Percentiles rank a stretch among this genome's conserved stretches.
Conservation (phyloP, 2,113 vertebrate species). For the Poeciliopsis turrubarensis region DNA sequence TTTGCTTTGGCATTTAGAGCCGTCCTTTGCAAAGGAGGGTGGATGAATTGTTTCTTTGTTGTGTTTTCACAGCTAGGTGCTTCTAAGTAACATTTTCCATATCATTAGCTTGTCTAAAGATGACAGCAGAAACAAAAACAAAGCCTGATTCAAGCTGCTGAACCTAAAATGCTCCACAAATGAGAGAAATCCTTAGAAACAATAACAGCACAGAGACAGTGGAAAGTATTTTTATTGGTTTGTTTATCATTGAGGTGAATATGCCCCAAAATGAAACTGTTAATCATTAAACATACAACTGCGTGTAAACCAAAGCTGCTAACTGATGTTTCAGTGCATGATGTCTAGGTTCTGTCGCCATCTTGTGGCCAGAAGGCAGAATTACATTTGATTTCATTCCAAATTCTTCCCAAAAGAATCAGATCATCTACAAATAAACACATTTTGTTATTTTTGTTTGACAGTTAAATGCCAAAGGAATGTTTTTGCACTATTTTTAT, state of each 20-base stretch:
- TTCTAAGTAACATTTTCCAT: constrained; percentile 62
- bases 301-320: not conserved
- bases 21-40: constrained; percentile 47
- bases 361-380: constrained; percentile 49
- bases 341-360: constrained; percentile 28
- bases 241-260: constrained; percentile 13
- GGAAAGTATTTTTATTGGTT: constrained; percentile 46
- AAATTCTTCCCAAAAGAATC: not conserved
- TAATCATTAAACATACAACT: not conserved
- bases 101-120: constrained; percentile 56
- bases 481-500: no score
- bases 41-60: constrained; percentile 32
- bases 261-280: not conserved
- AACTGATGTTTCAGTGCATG: not conserved
- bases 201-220: not conserved
- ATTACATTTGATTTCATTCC: not conserved
- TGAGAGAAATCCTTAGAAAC: constrained; percentile 1
- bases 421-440: no score
- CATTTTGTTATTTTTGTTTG: no score
- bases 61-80: not conserved
- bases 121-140: constrained; percentile 10
- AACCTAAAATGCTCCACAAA: not conserved
- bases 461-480: no score
- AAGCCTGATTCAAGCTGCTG: constrained; percentile 2
- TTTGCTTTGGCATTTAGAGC: constrained; percentile 55